Base-by-base conservation (phyloP, 92 coral and sea anemone genomes). In the Siderastrea siderea region DNA sequence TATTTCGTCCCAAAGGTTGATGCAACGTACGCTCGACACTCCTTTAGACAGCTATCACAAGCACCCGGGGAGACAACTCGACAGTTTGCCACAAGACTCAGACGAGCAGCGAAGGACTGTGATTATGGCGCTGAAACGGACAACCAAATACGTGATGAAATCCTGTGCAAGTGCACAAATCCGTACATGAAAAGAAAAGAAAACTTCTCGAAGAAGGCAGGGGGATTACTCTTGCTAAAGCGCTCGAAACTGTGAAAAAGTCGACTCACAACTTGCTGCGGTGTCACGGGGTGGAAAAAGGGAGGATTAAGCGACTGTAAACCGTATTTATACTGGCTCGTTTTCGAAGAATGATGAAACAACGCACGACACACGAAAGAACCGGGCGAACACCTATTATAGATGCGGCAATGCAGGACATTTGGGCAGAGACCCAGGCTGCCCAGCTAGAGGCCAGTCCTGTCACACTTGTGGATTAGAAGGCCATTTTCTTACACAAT, bases 381-480 rank as follows among this genome's bases (percentile, higher is more conserved):
- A 0, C 50, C 38, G 26, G 10, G 58, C 12, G 65, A 57, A 48
- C 11, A 71, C 67, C 19, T 57, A 69, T 43, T 53, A 59, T 49
- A 62, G 78, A 16, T 78, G 91, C 69, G 86, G 86, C 3, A 74
- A 80, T 77, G 76, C 61, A 7, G 80, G 84, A 55, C 83, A 89
- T 57, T n/a, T 83, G 51, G 76, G 79, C 10, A 80, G 65, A 81
- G 92, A 83, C 58, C 67, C 73, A 13, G 49, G 58, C 64, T 88
- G 87, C n/a, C 91, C 91, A 38, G 87, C 91, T 26, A 88, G 79
- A 74, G 91, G 91, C 11, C 75, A 62, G 10, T 51, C 12, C 15
- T 88, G 91, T 81, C 87, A 61, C 19, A 81, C 74, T 72, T 73
- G 88, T 71, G 80, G 80, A 43, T 12, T 17, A 52, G 72, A 80